Conservation (phyloP, 2,888 invertebrate genomes). For the Boloria selene region DNA sequence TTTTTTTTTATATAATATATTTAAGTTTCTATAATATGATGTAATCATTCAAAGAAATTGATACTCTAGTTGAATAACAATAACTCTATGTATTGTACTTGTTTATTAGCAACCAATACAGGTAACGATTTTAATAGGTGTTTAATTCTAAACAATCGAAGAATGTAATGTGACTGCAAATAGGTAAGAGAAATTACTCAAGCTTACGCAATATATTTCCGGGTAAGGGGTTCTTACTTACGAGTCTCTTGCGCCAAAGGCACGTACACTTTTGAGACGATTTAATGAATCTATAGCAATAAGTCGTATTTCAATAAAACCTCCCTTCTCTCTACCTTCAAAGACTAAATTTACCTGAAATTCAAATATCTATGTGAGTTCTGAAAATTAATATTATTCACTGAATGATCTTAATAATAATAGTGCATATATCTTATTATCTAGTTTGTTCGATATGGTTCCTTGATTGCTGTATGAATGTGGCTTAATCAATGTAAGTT, state of each 20-base stretch:
- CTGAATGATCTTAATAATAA: no score
- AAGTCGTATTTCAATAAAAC: no score
- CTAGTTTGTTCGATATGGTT: no score
- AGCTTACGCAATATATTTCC: conserved; percentile 38
- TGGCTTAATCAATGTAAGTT: no score
- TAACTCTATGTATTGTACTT: background rate
- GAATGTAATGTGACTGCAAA: conserved; percentile 26
- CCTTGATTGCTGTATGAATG: no score
- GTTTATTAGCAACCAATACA: background rate
- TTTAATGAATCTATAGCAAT: background rate
- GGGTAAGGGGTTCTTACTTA: conserved; percentile 22
- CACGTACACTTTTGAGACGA: conserved; percentile 1
- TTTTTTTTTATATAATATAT: no score
- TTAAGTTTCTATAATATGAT: no score
- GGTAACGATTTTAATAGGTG: background rate
- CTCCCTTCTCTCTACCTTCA: background rate
- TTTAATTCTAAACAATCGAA: conserved; percentile 12
- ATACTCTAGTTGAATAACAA: background rate
- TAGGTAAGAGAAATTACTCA: conserved; percentile 40
- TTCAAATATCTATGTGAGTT: background rate
- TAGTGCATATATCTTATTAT: no score
- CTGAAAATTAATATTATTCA: no score
- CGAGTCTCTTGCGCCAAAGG: background rate
- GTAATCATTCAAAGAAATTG: no score
- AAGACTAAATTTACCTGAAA: background rate